Percentiles rank a stretch among this genome's conserved stretches.
phyloP scores from a whole-genome alignment of 1,140 invertebrate genomes.

The Cephus cinctus region DNA sequence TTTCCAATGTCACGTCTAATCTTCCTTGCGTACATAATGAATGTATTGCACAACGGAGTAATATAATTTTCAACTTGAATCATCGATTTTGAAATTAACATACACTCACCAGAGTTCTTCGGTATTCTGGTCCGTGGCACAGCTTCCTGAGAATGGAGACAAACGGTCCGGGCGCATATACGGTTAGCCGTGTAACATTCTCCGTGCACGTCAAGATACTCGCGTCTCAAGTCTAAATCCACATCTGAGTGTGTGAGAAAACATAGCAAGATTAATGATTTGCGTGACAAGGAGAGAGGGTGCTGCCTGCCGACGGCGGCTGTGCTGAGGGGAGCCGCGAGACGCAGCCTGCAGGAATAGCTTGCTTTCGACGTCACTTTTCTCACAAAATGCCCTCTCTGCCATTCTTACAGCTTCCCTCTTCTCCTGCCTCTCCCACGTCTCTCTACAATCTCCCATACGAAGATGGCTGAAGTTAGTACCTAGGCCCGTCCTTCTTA shows the following conservation, averaged over 20 bases:
- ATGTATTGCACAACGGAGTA: too few relatives aligned
- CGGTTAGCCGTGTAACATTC: background rate
- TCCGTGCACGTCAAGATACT: constrained; percentile 26
- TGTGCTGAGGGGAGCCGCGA: constrained; percentile 31
- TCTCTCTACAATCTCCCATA: too few relatives aligned
- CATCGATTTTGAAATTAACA: too few relatives aligned
- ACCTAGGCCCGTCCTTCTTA: too few relatives aligned
- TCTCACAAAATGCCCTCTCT: constrained; percentile 29
- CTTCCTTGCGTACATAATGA: too few relatives aligned
- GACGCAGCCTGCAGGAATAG: constrained; percentile 38
- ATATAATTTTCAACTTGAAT: too few relatives aligned
- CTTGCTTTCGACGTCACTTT: constrained; percentile 37
- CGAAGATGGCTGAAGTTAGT: too few relatives aligned
- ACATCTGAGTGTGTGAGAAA: constrained; percentile 55
- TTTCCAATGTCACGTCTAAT: too few relatives aligned
- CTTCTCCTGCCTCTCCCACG: constrained; percentile 21
- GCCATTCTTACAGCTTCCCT: constrained; percentile 10
- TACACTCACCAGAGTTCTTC: too few relatives aligned
- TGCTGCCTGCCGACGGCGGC: constrained; percentile 32
- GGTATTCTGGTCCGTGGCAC: constrained; percentile 24
- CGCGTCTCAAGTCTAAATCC: constrained; percentile 51
- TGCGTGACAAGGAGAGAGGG: constrained; percentile 45
- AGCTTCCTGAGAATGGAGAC: constrained; percentile 25
- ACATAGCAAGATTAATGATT: constrained; percentile 57
- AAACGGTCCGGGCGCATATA: constrained; percentile 20